Evolutionary conservation across 2,113 vertebrate genomes (phyloP).

Genomic region (Amblyopsis rosae): DNA sequence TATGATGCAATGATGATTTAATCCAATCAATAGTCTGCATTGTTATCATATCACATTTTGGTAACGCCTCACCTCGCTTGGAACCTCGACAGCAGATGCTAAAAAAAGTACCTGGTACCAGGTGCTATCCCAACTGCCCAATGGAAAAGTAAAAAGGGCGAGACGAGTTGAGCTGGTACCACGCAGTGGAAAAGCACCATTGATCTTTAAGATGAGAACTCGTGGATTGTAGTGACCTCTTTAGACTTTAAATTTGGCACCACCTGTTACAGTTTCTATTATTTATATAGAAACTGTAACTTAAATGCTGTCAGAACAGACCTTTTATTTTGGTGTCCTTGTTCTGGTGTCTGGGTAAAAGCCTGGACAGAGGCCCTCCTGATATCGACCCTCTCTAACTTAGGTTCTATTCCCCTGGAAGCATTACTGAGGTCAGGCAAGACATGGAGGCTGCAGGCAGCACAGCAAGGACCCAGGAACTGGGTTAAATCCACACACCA

Average conservation of each 20-base stretch:
- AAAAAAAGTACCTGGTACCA: too few species aligned
- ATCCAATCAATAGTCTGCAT: too few species aligned
- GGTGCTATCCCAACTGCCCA: too few species aligned
- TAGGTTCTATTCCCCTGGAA: slow-evolving; percentile 51
- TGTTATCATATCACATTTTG: background rate
- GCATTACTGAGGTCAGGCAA: slow-evolving; percentile 59
- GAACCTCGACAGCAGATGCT: too few species aligned
- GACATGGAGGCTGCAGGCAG: slow-evolving; percentile 58
- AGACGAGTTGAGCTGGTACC: too few species aligned
- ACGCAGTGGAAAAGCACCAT: background rate
- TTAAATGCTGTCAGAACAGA: slow-evolving; percentile 35
- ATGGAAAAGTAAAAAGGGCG: too few species aligned
- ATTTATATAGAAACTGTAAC: background rate
- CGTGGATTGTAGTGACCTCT: slow-evolving; percentile 9
- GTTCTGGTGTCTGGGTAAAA: slow-evolving; percentile 25
- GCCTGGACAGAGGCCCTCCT: slow-evolving; percentile 41
- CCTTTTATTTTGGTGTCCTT: slow-evolving; percentile 1
- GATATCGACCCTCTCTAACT: slow-evolving; percentile 51
- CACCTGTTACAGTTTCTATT: background rate
- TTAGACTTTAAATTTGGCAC: slow-evolving; percentile 20
- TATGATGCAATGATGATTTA: too few species aligned
- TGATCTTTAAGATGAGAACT: slow-evolving; percentile 20
- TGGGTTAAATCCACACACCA: slow-evolving; percentile 74
- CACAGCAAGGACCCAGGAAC: slow-evolving; percentile 69
- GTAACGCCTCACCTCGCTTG: background rate